A percentile compares a stretch with the other conserved stretches of the same genome.
Evolutionary conservation across 2,888 invertebrate genomes (phyloP).

Genomic region (Pseudanteris insignis): DNA sequence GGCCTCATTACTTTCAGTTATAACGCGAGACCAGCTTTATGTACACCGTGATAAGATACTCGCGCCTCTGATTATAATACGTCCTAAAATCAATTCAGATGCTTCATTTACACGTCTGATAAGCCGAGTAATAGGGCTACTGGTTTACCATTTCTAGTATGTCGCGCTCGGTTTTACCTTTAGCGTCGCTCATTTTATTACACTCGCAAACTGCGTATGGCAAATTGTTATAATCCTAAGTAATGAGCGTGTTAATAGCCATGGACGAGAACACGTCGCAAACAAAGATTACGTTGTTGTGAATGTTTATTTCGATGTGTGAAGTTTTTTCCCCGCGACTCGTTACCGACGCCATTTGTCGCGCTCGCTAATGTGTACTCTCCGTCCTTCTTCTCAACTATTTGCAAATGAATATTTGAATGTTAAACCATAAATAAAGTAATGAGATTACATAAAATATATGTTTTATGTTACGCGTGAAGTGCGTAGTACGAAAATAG

Average conservation of each 20-base stretch:
- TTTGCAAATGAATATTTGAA: too few relatives aligned
- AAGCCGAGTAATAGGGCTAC: conserved; percentile 28
- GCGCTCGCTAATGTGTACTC: too few relatives aligned
- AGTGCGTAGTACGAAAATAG: too few relatives aligned
- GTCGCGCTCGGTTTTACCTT: conserved; percentile 17
- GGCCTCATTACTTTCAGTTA: conserved; percentile 27
- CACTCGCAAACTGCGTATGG: conserved; percentile 9
- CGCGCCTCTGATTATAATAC: conserved; percentile 21
- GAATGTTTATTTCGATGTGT: conserved; percentile 2
- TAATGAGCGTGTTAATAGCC: conserved; percentile 24
- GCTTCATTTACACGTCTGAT: conserved; percentile 30
- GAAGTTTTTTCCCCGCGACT: conserved; percentile 4
- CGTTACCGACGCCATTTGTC: conserved; percentile 8
- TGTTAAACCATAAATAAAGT: too few relatives aligned
- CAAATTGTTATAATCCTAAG: conserved; percentile 11
- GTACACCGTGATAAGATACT: conserved; percentile 26
- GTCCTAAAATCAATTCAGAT: conserved; percentile 33
- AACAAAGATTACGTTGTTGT: conserved; percentile 19
- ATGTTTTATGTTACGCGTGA: too few relatives aligned
- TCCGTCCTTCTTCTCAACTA: too few relatives aligned
- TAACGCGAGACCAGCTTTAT: conserved; percentile 17
- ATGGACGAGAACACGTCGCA: conserved; percentile 7
- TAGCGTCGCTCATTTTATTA: conserved; percentile 21
- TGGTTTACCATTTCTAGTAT: conserved; percentile 17
- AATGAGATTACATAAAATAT: too few relatives aligned